These are phyloP conservation scores for Phataginus tricuspis DNA, from an alignment of 2,797 vertebrate species.

Conservation along the genomic window DNA sequence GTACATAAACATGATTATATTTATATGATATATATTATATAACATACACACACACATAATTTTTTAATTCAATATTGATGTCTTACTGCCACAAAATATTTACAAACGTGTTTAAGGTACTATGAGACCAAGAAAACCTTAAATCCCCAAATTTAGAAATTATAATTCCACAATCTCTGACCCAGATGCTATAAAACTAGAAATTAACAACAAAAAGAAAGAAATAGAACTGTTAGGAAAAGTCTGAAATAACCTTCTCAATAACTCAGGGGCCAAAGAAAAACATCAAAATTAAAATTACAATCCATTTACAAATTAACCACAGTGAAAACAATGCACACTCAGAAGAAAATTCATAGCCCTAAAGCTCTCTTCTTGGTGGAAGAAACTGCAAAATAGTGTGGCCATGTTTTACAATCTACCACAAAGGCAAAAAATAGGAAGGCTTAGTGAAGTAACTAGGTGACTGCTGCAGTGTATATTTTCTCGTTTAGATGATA, in stretches of 20 bases:
- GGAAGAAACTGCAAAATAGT: constrained; percentile 6
- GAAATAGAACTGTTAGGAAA: constrained; percentile 19
- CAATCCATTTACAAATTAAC: constrained; percentile 7
- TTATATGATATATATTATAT: not conserved
- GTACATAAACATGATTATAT: not conserved
- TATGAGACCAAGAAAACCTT: not conserved
- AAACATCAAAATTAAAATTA: constrained; percentile 50
- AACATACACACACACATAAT: not conserved
- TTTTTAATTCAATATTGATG: constrained; percentile 41
- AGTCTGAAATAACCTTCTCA: constrained; percentile 20
- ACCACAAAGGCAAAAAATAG: constrained; percentile 4
- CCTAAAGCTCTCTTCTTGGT: not conserved
- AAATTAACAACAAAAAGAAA: constrained; percentile 27
- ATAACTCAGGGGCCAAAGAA: not conserved
- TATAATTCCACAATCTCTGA: not conserved
- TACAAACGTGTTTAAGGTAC: constrained; percentile 16
- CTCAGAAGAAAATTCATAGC: not conserved
- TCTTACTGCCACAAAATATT: constrained; percentile 31
- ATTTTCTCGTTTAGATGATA: constrained; percentile 15
- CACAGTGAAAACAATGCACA: not conserved
- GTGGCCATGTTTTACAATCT: not conserved
- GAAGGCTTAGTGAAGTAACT: not conserved
- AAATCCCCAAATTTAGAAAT: constrained; percentile 35
- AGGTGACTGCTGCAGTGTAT: not conserved
- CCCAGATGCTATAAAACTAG: constrained; percentile 7